phyloP scores from a whole-genome alignment of 92 coral and sea anemone genomes.

The Anthopleura xanthogrammica region DNA sequence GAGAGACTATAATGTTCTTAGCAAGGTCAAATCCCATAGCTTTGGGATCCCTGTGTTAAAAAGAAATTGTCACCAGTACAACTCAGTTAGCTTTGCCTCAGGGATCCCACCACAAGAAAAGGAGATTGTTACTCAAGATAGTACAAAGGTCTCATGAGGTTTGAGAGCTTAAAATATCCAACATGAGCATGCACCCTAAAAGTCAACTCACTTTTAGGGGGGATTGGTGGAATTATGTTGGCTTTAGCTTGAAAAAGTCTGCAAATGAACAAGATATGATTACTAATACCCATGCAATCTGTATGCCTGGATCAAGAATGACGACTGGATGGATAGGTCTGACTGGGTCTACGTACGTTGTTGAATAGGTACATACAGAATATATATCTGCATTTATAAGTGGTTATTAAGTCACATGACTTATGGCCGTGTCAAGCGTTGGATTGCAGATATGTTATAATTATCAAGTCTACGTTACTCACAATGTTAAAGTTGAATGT shows the following conservation, averaged over 20 bases:
- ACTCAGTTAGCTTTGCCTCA: not conserved
- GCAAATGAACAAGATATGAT: slow-evolving; percentile 72
- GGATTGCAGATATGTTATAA: slow-evolving; percentile 9
- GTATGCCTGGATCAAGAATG: slow-evolving; percentile 29
- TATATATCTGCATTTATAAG: slow-evolving; percentile 24
- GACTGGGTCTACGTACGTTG: slow-evolving; percentile 35
- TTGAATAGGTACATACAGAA: slow-evolving; percentile 14
- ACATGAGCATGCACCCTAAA: slow-evolving; percentile 39
- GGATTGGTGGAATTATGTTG: slow-evolving; percentile 56
- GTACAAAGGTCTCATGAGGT: not conserved
- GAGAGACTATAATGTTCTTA: not conserved
- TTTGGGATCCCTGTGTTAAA: not conserved
- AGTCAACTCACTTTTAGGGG: slow-evolving; percentile 62
- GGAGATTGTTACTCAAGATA: not conserved
- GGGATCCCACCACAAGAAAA: not conserved
- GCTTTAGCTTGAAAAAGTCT: slow-evolving; percentile 94
- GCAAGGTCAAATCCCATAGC: not conserved
- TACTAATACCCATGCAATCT: slow-evolving; percentile 19
- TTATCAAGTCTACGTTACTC: not conserved
- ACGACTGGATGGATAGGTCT: slow-evolving; percentile 8
- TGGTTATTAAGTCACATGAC: slow-evolving; percentile 78
- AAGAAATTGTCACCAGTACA: not conserved
- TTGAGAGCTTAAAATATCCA: slow-evolving; percentile 23
- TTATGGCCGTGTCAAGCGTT: slow-evolving; percentile 47
- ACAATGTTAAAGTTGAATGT: not conserved